Evolutionary conservation across 2,113 vertebrate species (phyloP).

Genomic region (Podarcis cretensis): DNA sequence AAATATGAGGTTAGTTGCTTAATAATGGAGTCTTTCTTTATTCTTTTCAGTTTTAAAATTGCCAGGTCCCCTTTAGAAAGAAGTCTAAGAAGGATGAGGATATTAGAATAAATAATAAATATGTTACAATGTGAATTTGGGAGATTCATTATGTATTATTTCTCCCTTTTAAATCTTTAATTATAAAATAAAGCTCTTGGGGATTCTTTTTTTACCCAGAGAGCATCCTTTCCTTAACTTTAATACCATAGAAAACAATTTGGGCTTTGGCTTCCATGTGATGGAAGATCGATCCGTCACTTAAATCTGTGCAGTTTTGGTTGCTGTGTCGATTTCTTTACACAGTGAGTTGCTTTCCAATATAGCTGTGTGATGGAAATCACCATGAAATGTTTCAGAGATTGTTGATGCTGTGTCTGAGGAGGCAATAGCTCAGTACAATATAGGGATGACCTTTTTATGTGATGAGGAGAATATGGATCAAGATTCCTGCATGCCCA

Average conservation of each 20-base stretch:
- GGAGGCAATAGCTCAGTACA: neutral
- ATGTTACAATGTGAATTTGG: neutral
- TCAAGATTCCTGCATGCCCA: neutral
- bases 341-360: constrained; percentile 1
- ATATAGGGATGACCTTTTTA: neutral
- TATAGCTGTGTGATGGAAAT: constrained; percentile 6
- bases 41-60: neutral
- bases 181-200: constrained; percentile 12
- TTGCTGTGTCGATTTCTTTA: neutral
- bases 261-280: constrained; percentile 27
- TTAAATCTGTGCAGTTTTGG: constrained; percentile 48
- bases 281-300: constrained; percentile 13
- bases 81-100: neutral
- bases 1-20: neutral
- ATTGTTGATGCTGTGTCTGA: neutral
- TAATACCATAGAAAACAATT: constrained; percentile 51
- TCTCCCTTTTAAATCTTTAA: constrained; percentile 25
- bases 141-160: neutral
- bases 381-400: neutral
- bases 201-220: constrained; percentile 36
- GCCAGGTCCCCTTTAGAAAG: neutral
- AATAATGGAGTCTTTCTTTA: neutral
- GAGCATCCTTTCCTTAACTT: constrained; percentile 35
- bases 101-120: constrained; percentile 1
- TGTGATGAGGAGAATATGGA: no score